Conservation (phyloP, 2,797 vertebrate genomes). For the Hydrocynus forskahlii region DNA sequence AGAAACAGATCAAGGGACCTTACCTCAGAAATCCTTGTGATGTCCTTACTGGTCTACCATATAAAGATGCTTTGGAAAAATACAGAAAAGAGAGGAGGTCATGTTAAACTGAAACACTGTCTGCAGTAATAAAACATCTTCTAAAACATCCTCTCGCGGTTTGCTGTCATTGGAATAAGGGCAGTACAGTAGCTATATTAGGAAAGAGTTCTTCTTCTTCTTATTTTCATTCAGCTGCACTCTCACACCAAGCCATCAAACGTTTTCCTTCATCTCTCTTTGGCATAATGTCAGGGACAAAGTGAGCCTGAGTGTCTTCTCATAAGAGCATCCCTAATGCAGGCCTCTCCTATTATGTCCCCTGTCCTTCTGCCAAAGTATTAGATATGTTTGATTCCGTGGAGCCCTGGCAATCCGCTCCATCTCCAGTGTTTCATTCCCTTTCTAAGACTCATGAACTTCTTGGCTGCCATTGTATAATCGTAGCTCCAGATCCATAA, state of each 20-base stretch:
- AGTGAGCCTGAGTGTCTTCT: slow-evolving; percentile 39
- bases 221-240: slow-evolving; percentile 61
- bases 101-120: slow-evolving; percentile 34
- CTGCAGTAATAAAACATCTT: slow-evolving; percentile 27
- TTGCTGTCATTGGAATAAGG: slow-evolving; percentile 24
- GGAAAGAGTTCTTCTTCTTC: slow-evolving; percentile 58
- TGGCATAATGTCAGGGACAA: slow-evolving; percentile 65
- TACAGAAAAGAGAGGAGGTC: slow-evolving; percentile 28
- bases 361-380: slow-evolving; percentile 31
- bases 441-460: slow-evolving; percentile 16
- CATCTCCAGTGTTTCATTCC: slow-evolving; percentile 29
- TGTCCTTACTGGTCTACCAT: slow-evolving; percentile 69
- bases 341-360: slow-evolving; percentile 36
- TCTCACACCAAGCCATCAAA: slow-evolving; percentile 49
- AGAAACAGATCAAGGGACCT: slow-evolving; percentile 48
- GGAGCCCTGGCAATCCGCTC: slow-evolving; percentile 30
- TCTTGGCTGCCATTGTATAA: slow-evolving; percentile 30
- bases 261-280: slow-evolving; percentile 51
- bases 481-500: slow-evolving; percentile 22
- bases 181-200: slow-evolving; percentile 68
- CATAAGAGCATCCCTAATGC: slow-evolving; percentile 35
- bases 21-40: slow-evolving; percentile 80
- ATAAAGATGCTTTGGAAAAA: slow-evolving; percentile 67
- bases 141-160: slow-evolving; percentile 16
- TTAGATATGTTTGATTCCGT: slow-evolving; percentile 44